Evolutionary conservation across 1,140 invertebrate genomes (phyloP).

Genomic region (Batillaria attramentaria): DNA sequence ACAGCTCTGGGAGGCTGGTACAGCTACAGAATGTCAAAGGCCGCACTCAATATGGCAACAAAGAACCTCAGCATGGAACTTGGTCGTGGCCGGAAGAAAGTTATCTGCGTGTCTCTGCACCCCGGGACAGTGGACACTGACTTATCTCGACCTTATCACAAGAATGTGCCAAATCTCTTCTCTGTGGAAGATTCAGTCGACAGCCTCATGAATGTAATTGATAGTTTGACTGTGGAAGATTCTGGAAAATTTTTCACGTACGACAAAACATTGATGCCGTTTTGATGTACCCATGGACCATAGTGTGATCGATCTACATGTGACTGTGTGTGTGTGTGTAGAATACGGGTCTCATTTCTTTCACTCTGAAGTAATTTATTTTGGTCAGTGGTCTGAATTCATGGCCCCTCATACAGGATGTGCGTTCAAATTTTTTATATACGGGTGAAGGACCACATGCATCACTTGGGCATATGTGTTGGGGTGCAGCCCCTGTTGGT

Average conservation of each 20-base stretch:
- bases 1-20: conserved; percentile 69
- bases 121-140: conserved; percentile 69
- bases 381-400: neutral
- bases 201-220: conserved; percentile 61
- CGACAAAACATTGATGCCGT: conserved; percentile 55
- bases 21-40: conserved; percentile 67
- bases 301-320: no score
- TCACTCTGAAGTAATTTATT: neutral
- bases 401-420: no score
- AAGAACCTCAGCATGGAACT: conserved; percentile 67
- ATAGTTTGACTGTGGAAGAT: conserved; percentile 59
- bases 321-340: neutral
- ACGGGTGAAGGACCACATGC: no score
- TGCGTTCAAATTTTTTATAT: no score
- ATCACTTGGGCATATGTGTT: no score
- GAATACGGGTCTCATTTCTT: neutral
- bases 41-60: conserved; percentile 69
- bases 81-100: conserved; percentile 60
- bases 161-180: conserved; percentile 65
- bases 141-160: conserved; percentile 67
- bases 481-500: no score
- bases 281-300: conserved; percentile 37
- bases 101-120: conserved; percentile 65
- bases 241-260: conserved; percentile 63
- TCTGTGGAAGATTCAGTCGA: conserved; percentile 61